Evolutionary conservation across 2,888 invertebrate species (phyloP).

Genomic region (Allygus modestus): DNA sequence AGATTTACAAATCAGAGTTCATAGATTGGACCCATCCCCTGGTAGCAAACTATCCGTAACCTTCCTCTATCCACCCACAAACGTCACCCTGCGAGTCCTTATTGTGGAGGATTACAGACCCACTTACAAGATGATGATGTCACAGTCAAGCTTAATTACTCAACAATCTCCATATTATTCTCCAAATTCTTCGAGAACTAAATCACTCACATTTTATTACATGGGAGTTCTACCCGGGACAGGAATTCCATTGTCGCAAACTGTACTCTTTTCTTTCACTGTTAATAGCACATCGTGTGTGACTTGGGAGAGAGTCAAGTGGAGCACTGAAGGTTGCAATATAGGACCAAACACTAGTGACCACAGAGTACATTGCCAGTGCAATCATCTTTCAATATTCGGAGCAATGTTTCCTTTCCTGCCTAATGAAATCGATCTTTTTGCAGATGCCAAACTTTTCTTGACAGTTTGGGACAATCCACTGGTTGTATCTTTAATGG

Average conservation of each 20-base stretch:
- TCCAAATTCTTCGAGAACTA: neutral
- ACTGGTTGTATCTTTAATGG: conserved; percentile 64
- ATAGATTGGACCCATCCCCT: neutral
- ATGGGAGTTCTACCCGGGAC: neutral
- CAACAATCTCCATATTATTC: neutral
- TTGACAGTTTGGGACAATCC: conserved; percentile 67
- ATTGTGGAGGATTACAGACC: neutral
- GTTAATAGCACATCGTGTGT: neutral
- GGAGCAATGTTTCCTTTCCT: conserved; percentile 9
- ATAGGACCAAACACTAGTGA: neutral
- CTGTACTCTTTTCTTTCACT: neutral
- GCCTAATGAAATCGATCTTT: conserved; percentile 65
- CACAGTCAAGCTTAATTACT: neutral
- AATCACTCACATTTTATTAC: neutral
- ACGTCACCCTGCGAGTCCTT: neutral
- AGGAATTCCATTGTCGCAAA: neutral
- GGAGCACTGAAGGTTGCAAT: neutral
- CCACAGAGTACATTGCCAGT: neutral
- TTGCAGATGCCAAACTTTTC: conserved; percentile 66
- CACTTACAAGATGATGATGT: neutral
- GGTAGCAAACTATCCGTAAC: neutral
- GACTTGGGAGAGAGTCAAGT: neutral
- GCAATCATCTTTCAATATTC: conserved; percentile 10
- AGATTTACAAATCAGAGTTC: neutral
- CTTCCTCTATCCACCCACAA: neutral